Base-by-base conservation (phyloP, 1,140 invertebrate genomes). In the Aphaenogaster rudis region DNA sequence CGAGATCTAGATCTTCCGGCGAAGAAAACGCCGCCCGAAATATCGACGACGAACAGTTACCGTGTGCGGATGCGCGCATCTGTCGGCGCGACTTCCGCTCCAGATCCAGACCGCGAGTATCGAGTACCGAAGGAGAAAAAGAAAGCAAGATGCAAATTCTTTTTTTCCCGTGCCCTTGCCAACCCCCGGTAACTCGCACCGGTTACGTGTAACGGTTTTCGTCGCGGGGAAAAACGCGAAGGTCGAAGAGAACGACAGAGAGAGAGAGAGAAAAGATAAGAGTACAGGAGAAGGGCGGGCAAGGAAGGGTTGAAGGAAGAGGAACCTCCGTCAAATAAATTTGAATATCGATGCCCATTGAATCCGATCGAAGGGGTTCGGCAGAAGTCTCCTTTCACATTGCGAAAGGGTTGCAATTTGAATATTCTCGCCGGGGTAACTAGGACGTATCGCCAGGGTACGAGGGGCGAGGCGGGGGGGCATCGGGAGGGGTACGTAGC, bases 291-390 rank as follows among this genome's bases (percentile, higher is more conserved):
- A 79, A 84, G 67, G 63, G 81, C 36, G 61, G 50, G 77, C 28
- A 86, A 79, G 82, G 76, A 74, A 88, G 64, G 85, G 79, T 76
- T 63, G 86, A 88, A 87, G 67, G 86, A 91, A 78, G 64, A 80
- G 88, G 88, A 91, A 93, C 93, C 93, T 94, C 91, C 92, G 91
- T 95, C 94, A 95, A 95, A 95, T 94, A 95, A 95, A 95, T 95
- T 95, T 95, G 95, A 95, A 95, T 95, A 95, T 95, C 95, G 95
- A 95, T 95, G 94, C 94, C 94, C 92, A 95, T 95, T 95, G 94
- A 95, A 95, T 95, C 91, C 92, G 91, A 95, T 95, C 94, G 95
- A 95, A 95, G 95, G 80, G 95, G 95, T 95, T 91, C 91, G 93
- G 91, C 91, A 92, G 88, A 91, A 94, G 91, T 92, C 93, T 94